Conservation (phyloP, 2,888 invertebrate species). For the Melikaiella ostensackeni region DNA sequence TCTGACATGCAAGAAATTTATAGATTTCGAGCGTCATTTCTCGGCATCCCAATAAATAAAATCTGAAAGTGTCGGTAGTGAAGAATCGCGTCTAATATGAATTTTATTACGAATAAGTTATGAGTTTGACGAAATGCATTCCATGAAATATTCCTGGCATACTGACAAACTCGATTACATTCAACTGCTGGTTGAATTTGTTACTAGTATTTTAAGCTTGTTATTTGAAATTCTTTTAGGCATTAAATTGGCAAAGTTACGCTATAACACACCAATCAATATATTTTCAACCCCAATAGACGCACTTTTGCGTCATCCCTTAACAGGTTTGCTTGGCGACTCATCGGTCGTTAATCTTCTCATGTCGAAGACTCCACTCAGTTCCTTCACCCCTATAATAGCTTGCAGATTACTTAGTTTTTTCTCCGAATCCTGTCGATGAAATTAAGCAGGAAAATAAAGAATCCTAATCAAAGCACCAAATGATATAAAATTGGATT, state of each 20-base stretch:
- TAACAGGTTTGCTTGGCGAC: slow-evolving; percentile 57
- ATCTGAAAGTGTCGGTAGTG: too few relatives aligned
- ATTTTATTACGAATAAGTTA: background rate
- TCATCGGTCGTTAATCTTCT: slow-evolving; percentile 67
- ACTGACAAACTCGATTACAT: background rate
- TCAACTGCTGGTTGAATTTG: background rate
- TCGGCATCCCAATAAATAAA: too few relatives aligned
- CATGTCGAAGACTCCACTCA: slow-evolving; percentile 51
- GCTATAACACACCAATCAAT: slow-evolving; percentile 1
- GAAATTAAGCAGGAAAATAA: background rate
- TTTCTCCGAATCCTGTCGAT: background rate
- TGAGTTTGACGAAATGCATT: background rate
- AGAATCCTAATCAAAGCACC: slow-evolving; percentile 1
- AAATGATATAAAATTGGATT: background rate
- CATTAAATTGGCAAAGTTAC: background rate
- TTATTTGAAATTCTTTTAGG: background rate
- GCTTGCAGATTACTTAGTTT: background rate
- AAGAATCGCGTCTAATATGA: background rate
- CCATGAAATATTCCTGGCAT: background rate
- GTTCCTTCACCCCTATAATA: slow-evolving; percentile 51
- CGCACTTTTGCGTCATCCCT: slow-evolving; percentile 57
- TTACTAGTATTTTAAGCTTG: background rate
- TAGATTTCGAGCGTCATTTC: too few relatives aligned
- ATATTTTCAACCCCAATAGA: slow-evolving; percentile 50
- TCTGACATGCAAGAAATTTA: too few relatives aligned